Base-by-base conservation (phyloP, 2,797 vertebrate genomes). In the Lindbergichthys nudifrons region DNA sequence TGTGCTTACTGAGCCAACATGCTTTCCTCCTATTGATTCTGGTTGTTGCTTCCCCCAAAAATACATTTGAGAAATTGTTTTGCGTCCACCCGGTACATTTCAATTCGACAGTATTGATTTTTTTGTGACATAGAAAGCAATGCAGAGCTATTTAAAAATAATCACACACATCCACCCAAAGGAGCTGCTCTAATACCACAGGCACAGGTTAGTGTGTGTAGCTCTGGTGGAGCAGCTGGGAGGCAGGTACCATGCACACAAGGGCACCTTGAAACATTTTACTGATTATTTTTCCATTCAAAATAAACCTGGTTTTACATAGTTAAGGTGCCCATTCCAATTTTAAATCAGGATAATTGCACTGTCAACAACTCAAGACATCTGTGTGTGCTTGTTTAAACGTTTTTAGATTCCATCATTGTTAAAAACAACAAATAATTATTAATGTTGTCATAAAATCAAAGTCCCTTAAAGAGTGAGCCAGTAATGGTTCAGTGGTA, bases 221-320 rank as follows among this genome's bases (percentile, higher is more conserved):
- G 80, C 72, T 86, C 62, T 64, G 74, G 63, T 60, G 63, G 70
- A 79, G 73, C 70, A 64, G 69, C 73, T 57, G 45, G 47, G 63
- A 81, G 61, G 62, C 61, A 72, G 48, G 26, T 57, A 62, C 11
- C n/a, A 39, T 13, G 46, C 32, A 39, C 78, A 88, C 78, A 88
- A 87, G 79, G 83, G 77, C 83, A 85, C 85, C 85, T 86, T 91
- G 76, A 86, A 51, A 48, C 41, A 42, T 70, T 72, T 60, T 62
- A 62, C 74, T 65, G 61, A 51, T 8, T 51, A 64, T 16, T 76
- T 79, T 52, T 13, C 45, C 54, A 32, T 86, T 18, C 50, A 39
- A 69, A 53, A 61, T 42, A 23, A 26, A 64, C 26, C 15, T 57
- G 4, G 10, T 3, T 70, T 75, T 51, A 45, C 65, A 6, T 68